A percentile compares a stretch with the other conserved stretches of the same genome.
phyloP scores from a whole-genome alignment of 2,888 invertebrate genomes.

The Yponomeuta plumbellus region DNA sequence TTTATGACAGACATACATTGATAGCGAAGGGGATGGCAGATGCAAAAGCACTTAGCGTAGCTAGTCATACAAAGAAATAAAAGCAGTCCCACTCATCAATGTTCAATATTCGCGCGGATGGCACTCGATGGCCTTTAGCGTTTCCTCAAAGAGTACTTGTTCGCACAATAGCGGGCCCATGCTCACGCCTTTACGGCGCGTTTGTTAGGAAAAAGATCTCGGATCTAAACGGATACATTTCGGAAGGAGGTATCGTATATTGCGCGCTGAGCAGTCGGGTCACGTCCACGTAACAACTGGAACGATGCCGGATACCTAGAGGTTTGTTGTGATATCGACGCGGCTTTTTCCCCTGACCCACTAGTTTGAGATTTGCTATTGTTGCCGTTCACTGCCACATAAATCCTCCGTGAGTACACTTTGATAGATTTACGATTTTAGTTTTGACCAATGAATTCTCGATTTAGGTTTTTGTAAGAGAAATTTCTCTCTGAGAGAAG shows the following conservation, averaged over 20 bases:
- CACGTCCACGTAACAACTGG: slow-evolving; percentile 66
- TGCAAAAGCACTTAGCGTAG: no score
- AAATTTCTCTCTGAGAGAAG: no score
- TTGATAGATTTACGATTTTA: slow-evolving; percentile 9
- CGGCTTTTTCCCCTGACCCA: slow-evolving; percentile 65
- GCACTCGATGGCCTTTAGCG: neutral
- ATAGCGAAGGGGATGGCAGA: no score
- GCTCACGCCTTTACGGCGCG: slow-evolving; percentile 62
- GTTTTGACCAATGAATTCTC: neutral
- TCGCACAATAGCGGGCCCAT: slow-evolving; percentile 36
- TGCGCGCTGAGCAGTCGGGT: slow-evolving; percentile 56
- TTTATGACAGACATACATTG: no score
- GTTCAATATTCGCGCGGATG: slow-evolving; percentile 1
- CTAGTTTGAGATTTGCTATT: slow-evolving; percentile 56
- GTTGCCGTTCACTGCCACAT: slow-evolving; percentile 26
- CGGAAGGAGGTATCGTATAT: slow-evolving; percentile 56
- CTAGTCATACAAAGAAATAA: neutral
- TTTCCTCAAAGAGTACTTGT: slow-evolving; percentile 7
- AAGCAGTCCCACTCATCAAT: neutral
- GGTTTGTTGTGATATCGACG: slow-evolving; percentile 71
- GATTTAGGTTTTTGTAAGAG: neutral
- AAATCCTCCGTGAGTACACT: neutral
- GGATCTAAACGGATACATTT: slow-evolving; percentile 69
- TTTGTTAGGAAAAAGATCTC: slow-evolving; percentile 63
- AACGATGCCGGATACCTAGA: slow-evolving; percentile 59